Evolutionary conservation across 2,797 vertebrate genomes (phyloP).

Genomic region (Hemibagrus guttatus): DNA sequence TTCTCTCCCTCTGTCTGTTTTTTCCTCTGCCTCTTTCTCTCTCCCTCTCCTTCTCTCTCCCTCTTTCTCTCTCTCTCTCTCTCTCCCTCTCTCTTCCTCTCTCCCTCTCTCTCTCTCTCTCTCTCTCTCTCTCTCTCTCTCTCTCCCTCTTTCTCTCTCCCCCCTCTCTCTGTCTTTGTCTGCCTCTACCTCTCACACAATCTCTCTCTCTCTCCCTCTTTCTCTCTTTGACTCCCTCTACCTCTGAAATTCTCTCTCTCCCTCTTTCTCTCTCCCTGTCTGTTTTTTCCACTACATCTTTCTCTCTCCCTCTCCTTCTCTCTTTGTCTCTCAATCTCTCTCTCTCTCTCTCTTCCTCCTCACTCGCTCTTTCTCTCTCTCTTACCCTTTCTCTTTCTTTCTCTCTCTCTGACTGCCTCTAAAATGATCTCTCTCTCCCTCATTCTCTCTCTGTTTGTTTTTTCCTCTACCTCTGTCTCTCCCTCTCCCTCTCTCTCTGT

Average conservation of each 20-base stretch:
- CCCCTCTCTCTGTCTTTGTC: background rate
- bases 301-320: background rate
- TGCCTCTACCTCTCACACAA: background rate
- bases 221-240: background rate
- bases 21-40: background rate
- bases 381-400: background rate
- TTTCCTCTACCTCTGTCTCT: conserved; percentile 6
- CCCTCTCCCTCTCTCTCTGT: background rate
- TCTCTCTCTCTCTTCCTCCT: background rate
- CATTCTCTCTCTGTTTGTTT: background rate
- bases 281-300: no score
- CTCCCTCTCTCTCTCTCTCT: background rate
- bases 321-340: background rate
- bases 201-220: conserved; percentile 7
- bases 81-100: background rate
- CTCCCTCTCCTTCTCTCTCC: conserved; percentile 3
- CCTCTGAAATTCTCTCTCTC: background rate
- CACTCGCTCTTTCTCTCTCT: no score
- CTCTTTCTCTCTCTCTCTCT: no score
- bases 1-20: background rate
- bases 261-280: background rate
- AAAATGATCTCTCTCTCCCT: background rate
- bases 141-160: background rate
- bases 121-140: background rate
- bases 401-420: background rate